Evolutionary conservation across 1,140 invertebrate genomes (phyloP), one percentile per base, ranked within the genome.

Genomic region (Aphis gossypii): DNA sequence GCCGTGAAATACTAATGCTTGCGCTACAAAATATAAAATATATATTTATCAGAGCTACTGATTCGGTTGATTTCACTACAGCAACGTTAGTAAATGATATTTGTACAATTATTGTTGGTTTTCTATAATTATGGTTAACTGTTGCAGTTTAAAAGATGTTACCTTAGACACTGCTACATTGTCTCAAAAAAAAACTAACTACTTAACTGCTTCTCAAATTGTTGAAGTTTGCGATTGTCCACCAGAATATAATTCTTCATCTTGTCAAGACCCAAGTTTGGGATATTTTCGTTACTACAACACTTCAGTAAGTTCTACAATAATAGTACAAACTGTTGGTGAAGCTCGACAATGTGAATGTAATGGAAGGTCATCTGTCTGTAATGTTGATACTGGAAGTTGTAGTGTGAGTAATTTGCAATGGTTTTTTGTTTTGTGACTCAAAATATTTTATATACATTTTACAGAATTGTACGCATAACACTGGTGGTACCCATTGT

Each of bases 141-240:
- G 20, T 90, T 83, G n/a, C 94, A 98, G 97, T 90, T 95, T 98
- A 51, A 95, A 96, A 76, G 97, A 98, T 95, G 97, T 98, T 0
- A 97, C 97, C 0, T 95, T 99, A 95, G 98, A 99, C 95, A 97
- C 97, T 23, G 98, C 98, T 5, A 96, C 51, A 56, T 86, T 93
- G 92, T 38, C 92, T 21, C 9, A 38, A 97, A 9, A 95, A 96
- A 84, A 96, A 96, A 0, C 95, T 96, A 44, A 96, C 96, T 90
- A 96, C 95, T 93, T 96, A 96, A 5, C 96, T 96, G 35, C 96
- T 96, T 20, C 94, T 92, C 60, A 89, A 60, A 54, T 94, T 83
- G 97, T 99, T 18, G 99, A 99, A 95, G 96, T 97, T 87, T 99
- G 99, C 95, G 96, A 96, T n/a, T 98, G 98, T 95, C 98, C 98